phyloP scores from a whole-genome alignment of 2,888 invertebrate species.

The Pocota personata region DNA sequence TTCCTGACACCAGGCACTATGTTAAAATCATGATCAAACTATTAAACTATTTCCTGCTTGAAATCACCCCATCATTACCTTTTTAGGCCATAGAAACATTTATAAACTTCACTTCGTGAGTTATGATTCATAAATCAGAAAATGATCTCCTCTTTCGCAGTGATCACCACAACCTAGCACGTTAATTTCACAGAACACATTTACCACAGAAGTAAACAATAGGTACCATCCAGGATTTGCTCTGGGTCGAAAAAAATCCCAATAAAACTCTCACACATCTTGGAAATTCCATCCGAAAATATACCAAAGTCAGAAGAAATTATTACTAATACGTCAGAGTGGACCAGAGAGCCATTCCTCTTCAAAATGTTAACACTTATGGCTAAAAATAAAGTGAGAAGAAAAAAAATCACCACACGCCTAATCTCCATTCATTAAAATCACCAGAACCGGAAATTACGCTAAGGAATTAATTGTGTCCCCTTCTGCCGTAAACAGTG shows the following conservation, averaged over 20 bases:
- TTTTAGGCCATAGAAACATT: neutral
- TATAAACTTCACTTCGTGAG: neutral
- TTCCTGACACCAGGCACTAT: neutral
- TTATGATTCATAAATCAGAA: neutral
- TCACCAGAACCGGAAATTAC: constrained; percentile 54
- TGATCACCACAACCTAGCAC: too few species aligned
- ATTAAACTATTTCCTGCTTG: neutral
- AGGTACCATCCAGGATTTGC: neutral
- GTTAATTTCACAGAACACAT: neutral
- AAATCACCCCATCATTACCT: neutral
- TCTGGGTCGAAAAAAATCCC: neutral
- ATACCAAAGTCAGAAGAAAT: neutral
- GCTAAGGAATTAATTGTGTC: constrained; percentile 45
- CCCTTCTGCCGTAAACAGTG: constrained; percentile 19
- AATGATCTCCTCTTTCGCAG: neutral
- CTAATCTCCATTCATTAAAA: constrained; percentile 29
- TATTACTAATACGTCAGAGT: neutral
- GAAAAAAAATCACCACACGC: neutral
- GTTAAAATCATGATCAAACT: neutral
- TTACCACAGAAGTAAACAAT: neutral
- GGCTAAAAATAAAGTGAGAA: neutral
- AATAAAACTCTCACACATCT: neutral
- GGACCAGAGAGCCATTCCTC: neutral
- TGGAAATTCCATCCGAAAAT: neutral
- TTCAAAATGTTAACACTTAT: neutral